Evolutionary conservation across 2,797 vertebrate genomes (phyloP).

Genomic region (Gallinago stenura): DNA sequence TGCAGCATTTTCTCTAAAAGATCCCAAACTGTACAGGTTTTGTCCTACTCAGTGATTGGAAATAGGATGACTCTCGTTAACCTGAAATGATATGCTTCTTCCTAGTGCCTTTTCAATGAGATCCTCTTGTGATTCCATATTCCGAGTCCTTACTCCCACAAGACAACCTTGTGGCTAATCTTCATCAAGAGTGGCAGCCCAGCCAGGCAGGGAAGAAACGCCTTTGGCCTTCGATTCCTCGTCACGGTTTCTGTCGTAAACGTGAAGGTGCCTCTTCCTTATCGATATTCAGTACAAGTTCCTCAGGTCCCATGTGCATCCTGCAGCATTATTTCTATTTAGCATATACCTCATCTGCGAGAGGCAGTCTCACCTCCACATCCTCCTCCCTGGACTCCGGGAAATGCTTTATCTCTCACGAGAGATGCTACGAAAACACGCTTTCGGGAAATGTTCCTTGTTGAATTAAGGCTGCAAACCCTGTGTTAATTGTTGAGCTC

Average conservation of each 20-base stretch:
- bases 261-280: constrained; percentile 5
- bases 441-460: background rate
- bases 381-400: background rate
- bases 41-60: background rate
- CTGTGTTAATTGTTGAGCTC: background rate
- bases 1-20: constrained; percentile 5
- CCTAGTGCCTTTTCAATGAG: constrained; percentile 64
- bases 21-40: background rate
- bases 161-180: background rate
- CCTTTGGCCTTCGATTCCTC: background rate
- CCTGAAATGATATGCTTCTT: constrained; percentile 40
- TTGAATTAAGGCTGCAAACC: background rate
- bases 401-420: background rate
- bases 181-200: background rate
- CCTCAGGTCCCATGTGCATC: constrained; percentile 14
- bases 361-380: background rate
- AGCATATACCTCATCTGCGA: constrained; percentile 53
- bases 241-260: background rate
- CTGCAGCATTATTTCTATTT: background rate
- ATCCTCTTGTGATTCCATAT: background rate
- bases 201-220: background rate
- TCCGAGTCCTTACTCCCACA: background rate
- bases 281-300: background rate
- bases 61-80: constrained; percentile 2
- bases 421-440: background rate